Base-by-base conservation (phyloP, 2,113 vertebrate genomes). In the Dasyornis broadbenti region DNA sequence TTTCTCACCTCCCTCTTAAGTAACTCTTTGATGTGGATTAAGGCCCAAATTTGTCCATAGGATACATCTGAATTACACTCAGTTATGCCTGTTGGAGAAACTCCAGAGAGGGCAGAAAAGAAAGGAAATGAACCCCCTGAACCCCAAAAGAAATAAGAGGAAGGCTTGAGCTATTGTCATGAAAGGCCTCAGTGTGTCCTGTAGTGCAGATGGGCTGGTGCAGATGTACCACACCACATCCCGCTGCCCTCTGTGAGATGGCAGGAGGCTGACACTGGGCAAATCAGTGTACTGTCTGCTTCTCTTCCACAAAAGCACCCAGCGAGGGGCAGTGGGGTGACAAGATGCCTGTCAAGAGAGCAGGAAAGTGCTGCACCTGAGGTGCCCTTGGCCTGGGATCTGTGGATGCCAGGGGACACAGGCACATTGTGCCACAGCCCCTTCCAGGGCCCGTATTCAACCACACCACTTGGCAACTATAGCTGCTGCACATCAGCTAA, bases 321-420 rank as follows among this genome's bases (percentile, higher is more conserved):
- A 61, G 22, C 1, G 3, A 86, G 47, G n/a, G 37, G 52, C 54
- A 28, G n/a, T 4, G 28, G 37, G 64, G 47, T 12, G 56, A 60
- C 33, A 28, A 59, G 66, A 45, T 21, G 37, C 17, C 44, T 72
- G 49, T 56, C 21, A 33, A n/a, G 57, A 60, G 30, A 0, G 1
- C 40, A 33, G 64, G 16, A 47, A 10, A 2, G 3, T 19, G 23
- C 23, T 65, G 64, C 22, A 63, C 23, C 47, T 22, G 57, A 40
- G 10, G 15, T 27, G 39, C 26, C 4, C 13, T 22, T 52, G 68
- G 23, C 33, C 20, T 22, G 19, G 33, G 30, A n/a, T 50, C n/a
- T 2, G 13, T 0, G 44, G n/a, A 27, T 54, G 24, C n/a, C 2
- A 2, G 11, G 23, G 27, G 8, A 56, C 33, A 57, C 0, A 0